Conservation (phyloP, 2,888 invertebrate species). For the Hylaea fasciaria region DNA sequence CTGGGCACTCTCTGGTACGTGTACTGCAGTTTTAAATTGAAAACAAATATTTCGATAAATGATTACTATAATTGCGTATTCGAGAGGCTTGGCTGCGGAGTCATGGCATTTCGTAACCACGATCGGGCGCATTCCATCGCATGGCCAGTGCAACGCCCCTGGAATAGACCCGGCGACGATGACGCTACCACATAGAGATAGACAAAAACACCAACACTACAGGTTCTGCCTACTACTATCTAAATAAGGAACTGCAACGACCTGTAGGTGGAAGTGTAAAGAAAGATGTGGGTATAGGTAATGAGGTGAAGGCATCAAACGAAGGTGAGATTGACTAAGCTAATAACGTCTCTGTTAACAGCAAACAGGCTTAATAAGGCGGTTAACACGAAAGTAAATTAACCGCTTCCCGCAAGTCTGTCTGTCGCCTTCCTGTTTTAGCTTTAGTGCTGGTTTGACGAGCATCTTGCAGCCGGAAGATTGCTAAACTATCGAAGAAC, state of each 20-base stretch:
- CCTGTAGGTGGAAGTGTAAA: slow-evolving; percentile 43
- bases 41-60: slow-evolving; percentile 48
- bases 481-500: slow-evolving; percentile 69
- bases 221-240: slow-evolving; percentile 46
- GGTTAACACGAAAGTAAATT: slow-evolving; percentile 34
- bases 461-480: slow-evolving; percentile 59
- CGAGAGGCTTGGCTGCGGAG: slow-evolving; percentile 67
- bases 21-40: slow-evolving; percentile 23
- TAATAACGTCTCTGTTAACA: slow-evolving; percentile 9
- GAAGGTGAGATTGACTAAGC: slow-evolving; percentile 46
- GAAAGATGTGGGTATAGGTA: slow-evolving; percentile 51
- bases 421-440: slow-evolving; percentile 42
- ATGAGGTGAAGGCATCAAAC: slow-evolving; percentile 55
- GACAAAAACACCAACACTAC: slow-evolving; percentile 39
- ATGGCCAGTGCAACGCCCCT: slow-evolving; percentile 75
- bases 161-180: slow-evolving; percentile 57
- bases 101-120: slow-evolving; percentile 80
- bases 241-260: slow-evolving; percentile 28
- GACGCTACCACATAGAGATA: slow-evolving; percentile 39
- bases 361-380: slow-evolving; percentile 17
- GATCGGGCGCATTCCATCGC: slow-evolving; percentile 79
- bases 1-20: slow-evolving; percentile 41
- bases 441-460: slow-evolving; percentile 41
- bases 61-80: slow-evolving; percentile 64
- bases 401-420: slow-evolving; percentile 32